Evolutionary conservation across 2,113 vertebrate species (phyloP), one percentile per base, ranked within the genome.

Genomic region (Arenaria interpres): DNA sequence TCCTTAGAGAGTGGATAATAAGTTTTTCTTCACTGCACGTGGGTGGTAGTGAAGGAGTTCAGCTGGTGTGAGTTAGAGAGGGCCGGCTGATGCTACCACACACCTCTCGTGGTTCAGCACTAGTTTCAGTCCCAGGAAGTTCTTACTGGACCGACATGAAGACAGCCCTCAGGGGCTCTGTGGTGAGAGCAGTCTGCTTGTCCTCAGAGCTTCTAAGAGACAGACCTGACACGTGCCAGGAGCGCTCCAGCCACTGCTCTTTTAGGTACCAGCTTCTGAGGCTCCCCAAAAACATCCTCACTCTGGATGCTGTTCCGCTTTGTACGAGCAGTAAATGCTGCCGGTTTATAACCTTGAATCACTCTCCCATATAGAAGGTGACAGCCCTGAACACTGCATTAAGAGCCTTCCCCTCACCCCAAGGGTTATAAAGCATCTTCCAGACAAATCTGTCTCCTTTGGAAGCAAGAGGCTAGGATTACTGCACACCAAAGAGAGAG

Each of bases 141-240:
- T 23, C 63, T 15, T 22, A 45, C 51, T 41, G 24, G 79, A 23
- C 46, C 1, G 2, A 0, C 0, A 0, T 2, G 17, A 41, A 43
- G 23, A 27, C 30, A 74, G 71, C 68, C 64, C 60, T 10, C 57
- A 1, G 6, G 41, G 25, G 53, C 39, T 63, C 54, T n/a, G 56
- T 12, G 14, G 39, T 3, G 21, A 56, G 15, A 46, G 37, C 88
- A 74, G 50, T 4, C 57, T 69, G 53, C n/a, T 35, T 32, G 20
- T 15, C 30, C 41, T 7, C 30, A 8, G 0, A 4, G n/a, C 76
- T 60, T 18, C 63, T 20, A 35, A 60, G 50, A 68, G 2, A 79
- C 59, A 77, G n/a, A 64, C 20, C 63, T 64, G 73, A 12, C 48
- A 43, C 5, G 3, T 1, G 10, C 74, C 43, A 37, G 13, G 28